phyloP scores from a whole-genome alignment of 2,113 vertebrate genomes.

The Petroica traversi region DNA sequence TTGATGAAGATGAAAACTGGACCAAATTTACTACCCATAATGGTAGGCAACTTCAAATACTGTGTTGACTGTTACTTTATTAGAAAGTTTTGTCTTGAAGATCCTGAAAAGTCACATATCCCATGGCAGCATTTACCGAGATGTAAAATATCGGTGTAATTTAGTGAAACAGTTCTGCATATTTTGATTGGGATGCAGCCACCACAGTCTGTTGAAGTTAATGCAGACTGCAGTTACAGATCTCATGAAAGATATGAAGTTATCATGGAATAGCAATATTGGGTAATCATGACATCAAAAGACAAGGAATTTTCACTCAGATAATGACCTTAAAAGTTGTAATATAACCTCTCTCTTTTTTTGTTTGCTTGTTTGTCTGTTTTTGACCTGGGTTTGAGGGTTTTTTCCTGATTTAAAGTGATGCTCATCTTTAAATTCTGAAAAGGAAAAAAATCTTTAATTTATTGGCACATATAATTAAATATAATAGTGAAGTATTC shows the following conservation, averaged over 20 bases:
- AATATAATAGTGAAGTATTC: not conserved
- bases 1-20: conserved; percentile 74
- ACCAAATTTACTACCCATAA: conserved; percentile 25
- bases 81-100: not conserved
- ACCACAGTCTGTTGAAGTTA: not conserved
- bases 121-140: not conserved
- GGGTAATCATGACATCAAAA: not conserved
- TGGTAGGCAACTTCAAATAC: conserved; percentile 6
- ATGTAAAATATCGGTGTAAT: not conserved
- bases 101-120: not conserved
- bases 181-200: not conserved
- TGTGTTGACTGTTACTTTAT: not conserved
- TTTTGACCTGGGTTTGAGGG: not conserved
- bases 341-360: not conserved
- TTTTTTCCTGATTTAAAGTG: not conserved
- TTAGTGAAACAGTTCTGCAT: not conserved
- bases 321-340: not conserved
- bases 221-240: not conserved
- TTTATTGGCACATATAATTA: not conserved
- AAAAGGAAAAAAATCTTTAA: not conserved
- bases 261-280: not conserved
- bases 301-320: not conserved
- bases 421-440: not conserved
- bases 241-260: not conserved
- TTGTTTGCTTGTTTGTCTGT: not conserved